Percentiles rank a stretch among this genome's conserved stretches.
These are phyloP conservation scores for Argopecten irradians DNA, from an alignment of 1,140 invertebrate species.

Conservation along the genomic window DNA sequence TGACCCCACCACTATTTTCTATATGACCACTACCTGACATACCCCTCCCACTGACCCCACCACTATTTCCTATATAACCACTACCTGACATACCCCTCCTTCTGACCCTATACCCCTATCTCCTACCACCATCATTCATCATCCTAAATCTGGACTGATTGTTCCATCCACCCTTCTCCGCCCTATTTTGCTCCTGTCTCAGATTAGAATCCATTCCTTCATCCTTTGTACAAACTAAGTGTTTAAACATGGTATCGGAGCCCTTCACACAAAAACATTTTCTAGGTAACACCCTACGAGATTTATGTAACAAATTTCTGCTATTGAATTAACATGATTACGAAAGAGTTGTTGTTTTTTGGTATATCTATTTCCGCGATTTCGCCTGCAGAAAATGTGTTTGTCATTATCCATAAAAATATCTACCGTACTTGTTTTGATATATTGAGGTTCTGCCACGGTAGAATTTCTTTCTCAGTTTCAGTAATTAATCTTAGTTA, in stretches of 20 bases:
- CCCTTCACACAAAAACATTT: not conserved
- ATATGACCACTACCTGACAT: no score
- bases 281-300: not conserved
- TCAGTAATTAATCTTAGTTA: not conserved
- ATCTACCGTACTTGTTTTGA: not conserved
- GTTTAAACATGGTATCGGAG: not conserved
- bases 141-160: no score
- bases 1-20: no score
- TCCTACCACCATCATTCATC: no score
- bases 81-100: no score
- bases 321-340: constrained; percentile 18
- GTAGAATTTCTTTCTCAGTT: constrained; percentile 11
- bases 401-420: constrained; percentile 19
- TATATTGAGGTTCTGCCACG: not conserved
- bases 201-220: not conserved
- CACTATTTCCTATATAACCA: no score
- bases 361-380: not conserved
- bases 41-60: no score
- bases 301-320: not conserved
- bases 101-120: no score
- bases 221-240: not conserved
- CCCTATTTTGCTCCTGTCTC: not conserved
- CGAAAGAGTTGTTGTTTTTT: not conserved
- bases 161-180: no score
- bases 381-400: not conserved